These are phyloP conservation scores for Medauroidea extradentata DNA, from an alignment of 1,140 invertebrate genomes.

Conservation along the genomic window DNA sequence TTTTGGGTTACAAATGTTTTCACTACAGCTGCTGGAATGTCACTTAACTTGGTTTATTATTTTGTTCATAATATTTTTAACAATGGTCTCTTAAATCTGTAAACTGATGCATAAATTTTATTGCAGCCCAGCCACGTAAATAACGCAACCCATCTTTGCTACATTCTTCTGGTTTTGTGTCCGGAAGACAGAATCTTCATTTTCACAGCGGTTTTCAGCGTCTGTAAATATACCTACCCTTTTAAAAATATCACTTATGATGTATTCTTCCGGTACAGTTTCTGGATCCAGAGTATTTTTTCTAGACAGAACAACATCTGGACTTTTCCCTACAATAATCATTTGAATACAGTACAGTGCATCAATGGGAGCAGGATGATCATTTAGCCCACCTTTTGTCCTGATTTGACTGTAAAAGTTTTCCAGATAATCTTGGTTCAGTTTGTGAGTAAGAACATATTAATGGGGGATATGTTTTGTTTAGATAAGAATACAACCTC, in stretches of 20 bases:
- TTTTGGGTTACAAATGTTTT: no score
- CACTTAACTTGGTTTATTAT: no score
- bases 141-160: no score
- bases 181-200: background rate
- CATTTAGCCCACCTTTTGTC: background rate
- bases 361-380: constrained; percentile 14
- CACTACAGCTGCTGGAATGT: no score
- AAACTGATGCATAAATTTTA: no score
- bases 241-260: constrained; percentile 6
- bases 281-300: constrained; percentile 7
- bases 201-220: background rate
- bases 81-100: no score
- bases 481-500: no score
- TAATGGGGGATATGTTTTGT: no score
- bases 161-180: background rate
- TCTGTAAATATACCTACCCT: background rate
- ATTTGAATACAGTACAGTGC: constrained; percentile 11
- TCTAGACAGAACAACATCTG: constrained; percentile 12
- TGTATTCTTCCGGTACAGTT: constrained; percentile 1
- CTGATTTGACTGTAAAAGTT: constrained; percentile 12
- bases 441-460: constrained; percentile 8
- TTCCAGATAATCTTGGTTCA: constrained; percentile 24
- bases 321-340: constrained; percentile 23
- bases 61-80: no score
- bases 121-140: no score